phyloP scores from a whole-genome alignment of 2,888 invertebrate species.

The Eucriotettix oculatus region DNA sequence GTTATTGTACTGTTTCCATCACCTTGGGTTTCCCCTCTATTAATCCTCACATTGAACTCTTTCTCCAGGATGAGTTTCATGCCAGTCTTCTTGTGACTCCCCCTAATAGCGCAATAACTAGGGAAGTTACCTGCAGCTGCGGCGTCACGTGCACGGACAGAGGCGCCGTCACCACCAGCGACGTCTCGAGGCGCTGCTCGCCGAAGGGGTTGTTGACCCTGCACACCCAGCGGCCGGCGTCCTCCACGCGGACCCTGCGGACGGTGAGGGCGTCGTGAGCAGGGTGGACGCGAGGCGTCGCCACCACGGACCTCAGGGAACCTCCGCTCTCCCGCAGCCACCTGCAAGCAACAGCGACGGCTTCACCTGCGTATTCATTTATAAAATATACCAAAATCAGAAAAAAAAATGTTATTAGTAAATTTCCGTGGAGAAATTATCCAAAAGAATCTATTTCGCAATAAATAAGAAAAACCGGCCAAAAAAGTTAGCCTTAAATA shows the following conservation, averaged over 20 bases:
- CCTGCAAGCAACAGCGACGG: background rate
- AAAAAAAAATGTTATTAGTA: background rate
- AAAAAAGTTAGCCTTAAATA: no score
- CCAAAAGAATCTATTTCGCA: no score
- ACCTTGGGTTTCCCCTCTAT: no score
- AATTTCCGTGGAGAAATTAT: no score
- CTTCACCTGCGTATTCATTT: no score
- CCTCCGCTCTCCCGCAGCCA: constrained; percentile 4
- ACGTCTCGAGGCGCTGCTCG: constrained; percentile 8
- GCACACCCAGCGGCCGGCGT: constrained; percentile 10
- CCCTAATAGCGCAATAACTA: no score
- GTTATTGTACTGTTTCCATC: no score
- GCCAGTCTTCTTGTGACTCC: no score
- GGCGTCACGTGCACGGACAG: constrained; percentile 65
- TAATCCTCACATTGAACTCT: no score
- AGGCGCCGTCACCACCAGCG: constrained; percentile 33
- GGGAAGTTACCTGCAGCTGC: constrained; percentile 32
- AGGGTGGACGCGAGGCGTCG: constrained; percentile 1
- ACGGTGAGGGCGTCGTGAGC: constrained; percentile 8
- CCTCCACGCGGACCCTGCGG: constrained; percentile 6
- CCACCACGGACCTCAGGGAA: constrained; percentile 1
- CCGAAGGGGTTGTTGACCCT: constrained; percentile 10
- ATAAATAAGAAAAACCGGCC: no score
- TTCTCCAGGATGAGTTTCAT: no score
- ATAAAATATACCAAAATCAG: background rate